Evolutionary conservation across 2,797 vertebrate species (phyloP).

Genomic region (Malurus splendens): DNA sequence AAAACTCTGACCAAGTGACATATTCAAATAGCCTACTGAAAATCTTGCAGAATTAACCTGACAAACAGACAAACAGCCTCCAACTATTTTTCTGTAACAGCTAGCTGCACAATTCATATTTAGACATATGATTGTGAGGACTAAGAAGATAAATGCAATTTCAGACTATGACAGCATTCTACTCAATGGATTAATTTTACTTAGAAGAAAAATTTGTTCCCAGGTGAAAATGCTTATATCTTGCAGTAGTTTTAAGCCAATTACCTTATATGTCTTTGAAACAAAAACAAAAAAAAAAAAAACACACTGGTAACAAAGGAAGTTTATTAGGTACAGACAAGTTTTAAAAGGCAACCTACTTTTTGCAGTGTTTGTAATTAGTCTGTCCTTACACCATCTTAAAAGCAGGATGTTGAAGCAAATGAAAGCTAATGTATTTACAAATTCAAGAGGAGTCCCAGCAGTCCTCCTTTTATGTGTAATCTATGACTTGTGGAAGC

Average conservation of each 20-base stretch:
- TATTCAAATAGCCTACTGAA: not conserved
- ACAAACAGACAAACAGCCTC: not conserved
- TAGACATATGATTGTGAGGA: not conserved
- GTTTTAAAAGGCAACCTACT: not conserved
- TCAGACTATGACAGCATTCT: not conserved
- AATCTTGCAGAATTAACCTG: not conserved
- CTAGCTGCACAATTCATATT: not conserved
- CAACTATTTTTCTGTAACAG: not conserved
- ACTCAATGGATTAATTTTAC: not conserved
- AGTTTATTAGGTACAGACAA: not conserved
- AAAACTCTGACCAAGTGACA: not conserved
- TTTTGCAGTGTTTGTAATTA: not conserved
- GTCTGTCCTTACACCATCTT: not conserved
- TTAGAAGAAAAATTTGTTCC: not conserved
- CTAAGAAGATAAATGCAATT: not conserved
- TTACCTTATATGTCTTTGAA: not conserved
- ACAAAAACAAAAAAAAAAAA: not conserved
- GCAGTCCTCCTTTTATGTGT: not conserved
- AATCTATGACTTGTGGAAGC: not conserved
- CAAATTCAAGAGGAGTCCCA: not conserved
- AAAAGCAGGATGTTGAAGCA: not conserved
- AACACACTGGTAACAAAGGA: not conserved
- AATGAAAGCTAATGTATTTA: not conserved
- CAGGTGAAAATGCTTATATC: not conserved
- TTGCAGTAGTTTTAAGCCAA: not conserved